Base-by-base conservation (phyloP, 2,113 vertebrate genomes). In the Festucalex cinctus region DNA sequence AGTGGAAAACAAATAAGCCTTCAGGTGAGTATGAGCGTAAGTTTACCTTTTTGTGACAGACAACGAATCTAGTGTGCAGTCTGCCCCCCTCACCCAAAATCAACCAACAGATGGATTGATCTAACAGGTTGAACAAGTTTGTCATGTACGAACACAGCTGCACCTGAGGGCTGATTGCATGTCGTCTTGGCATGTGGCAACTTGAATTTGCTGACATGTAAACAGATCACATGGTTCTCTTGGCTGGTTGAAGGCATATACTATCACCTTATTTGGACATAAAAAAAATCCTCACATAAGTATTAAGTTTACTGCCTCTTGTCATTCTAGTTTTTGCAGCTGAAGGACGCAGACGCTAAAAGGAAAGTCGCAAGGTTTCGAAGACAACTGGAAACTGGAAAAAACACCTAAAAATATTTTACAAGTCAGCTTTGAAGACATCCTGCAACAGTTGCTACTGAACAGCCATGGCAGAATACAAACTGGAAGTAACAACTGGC, bases 401-500 rank as follows among this genome's bases (percentile, higher is more conserved):
- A n/a, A 20, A 20, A 6, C 46, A 49, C 46, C 14, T 44, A 6
- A 49, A n/a, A 5, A 49, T 3, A 49, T 49, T 49, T 44, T 20
- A 49, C 0, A 49, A 12, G 7, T 49, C 46, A 8, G 46, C 5
- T 49, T 49, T 20, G 46, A 49, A 49, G 8, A 49, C 46, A 20
- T 1, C 7, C 17, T 48, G 3, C 19, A 20, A 5, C 5, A 5
- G 43, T 17, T 17, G 14, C 26, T 28, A 37, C 26, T 22, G 32
- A 60, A 13, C 19, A 26, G 63, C 17, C 59, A 89, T 84, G 77
- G 73, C 78, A 19, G 66, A 72, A 66, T 90, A 90, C 75, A 84
- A 81, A 22, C 13, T 90, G 1, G 39, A 82, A 19, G 77, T 90
- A 46, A 84, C 74, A 10, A 91, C 88, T 1, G 87, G 87, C 9